Evolutionary conservation across 2,888 invertebrate species (phyloP), one percentile per base, ranked within the genome.

Genomic region (Nezara viridula): DNA sequence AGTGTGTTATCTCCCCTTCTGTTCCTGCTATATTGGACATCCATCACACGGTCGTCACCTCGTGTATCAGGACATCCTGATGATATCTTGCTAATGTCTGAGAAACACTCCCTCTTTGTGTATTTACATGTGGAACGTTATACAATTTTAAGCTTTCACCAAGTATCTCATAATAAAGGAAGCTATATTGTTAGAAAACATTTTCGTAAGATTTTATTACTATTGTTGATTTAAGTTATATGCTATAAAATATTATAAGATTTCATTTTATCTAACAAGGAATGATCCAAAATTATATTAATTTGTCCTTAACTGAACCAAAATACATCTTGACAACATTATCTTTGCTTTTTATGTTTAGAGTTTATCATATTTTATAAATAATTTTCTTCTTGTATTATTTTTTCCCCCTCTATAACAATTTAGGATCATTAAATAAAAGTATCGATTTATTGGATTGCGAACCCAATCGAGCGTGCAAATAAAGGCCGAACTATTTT

Each of bases 11-110:
- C 66, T 73, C 66, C 66, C 66, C 66, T 73, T 37, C 66, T 73
- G 66, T 73, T 37, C 66, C 66, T 73, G 37, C 66, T 73, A 73
- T 73, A 73, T 73, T 37, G 66, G 66, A 21, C 66, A 73, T 73
- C 66, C 66, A 73, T 73, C 37, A 73, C 66, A 37, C 66, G 66
- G 32, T 37, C 66, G 32, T 37, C 66, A 73, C 66, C 37, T 73
- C 66, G 16, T 32, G 60, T 37, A 73, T 73, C 66, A 73, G 55
- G 24, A n/a, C 27, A 27, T 60, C 7, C 55, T n/a, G 60, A 60
- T 73, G 19, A 32, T 73, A 73, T 73, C 66, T 73, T 73, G 9
- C 66, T 37, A 73, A 73, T 73, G 66, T 37, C 66, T 19, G 32
- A 73, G 66, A 37, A 73, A 37, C 37, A 21, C 37, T 0, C 14